These are phyloP conservation scores for Eupithecia exiguata DNA, from an alignment of 2,888 invertebrate species.

Conservation along the genomic window DNA sequence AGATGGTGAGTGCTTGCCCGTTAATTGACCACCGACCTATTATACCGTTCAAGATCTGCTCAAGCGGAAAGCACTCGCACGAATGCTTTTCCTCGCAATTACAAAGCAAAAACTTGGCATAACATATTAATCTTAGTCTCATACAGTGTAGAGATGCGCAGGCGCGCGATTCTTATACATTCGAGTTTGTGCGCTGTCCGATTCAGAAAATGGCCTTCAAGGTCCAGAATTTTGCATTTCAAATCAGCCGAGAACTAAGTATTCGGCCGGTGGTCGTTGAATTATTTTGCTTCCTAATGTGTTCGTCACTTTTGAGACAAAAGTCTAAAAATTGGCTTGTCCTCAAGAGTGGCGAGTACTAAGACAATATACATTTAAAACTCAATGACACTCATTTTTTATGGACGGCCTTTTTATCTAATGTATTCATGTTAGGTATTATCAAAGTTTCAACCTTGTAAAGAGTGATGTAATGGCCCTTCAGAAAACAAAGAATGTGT, in stretches of 20 bases:
- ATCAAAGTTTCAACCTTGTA: neutral
- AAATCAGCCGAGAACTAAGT: slow-evolving; percentile 34
- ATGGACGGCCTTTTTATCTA: neutral
- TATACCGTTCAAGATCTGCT: slow-evolving; percentile 29
- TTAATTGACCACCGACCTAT: slow-evolving; percentile 45
- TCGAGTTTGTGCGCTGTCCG: slow-evolving; percentile 28
- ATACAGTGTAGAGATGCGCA: slow-evolving; percentile 8
- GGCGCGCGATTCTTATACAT: slow-evolving; percentile 14
- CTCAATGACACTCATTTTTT: slow-evolving; percentile 29
- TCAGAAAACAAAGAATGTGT: slow-evolving; percentile 24
- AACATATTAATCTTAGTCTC: slow-evolving; percentile 26
- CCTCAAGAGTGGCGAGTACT: slow-evolving; percentile 36
- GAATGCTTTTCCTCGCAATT: slow-evolving; percentile 33
- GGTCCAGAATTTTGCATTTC: slow-evolving; percentile 41
- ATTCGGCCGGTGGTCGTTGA: slow-evolving; percentile 50
- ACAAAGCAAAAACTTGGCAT: slow-evolving; percentile 26
- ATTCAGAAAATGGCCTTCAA: slow-evolving; percentile 34
- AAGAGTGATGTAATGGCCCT: slow-evolving; percentile 5
- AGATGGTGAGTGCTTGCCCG: slow-evolving; percentile 85
- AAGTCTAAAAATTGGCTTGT: slow-evolving; percentile 16
- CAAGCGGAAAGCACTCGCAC: slow-evolving; percentile 36
- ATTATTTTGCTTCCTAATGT: slow-evolving; percentile 40
- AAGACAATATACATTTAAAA: slow-evolving; percentile 23
- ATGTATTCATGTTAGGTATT: neutral
- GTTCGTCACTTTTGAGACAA: slow-evolving; percentile 47